Percentiles rank a stretch among this genome's conserved stretches.
phyloP scores from a whole-genome alignment of 2,888 invertebrate species.

The Hoplodrina ambigua region DNA sequence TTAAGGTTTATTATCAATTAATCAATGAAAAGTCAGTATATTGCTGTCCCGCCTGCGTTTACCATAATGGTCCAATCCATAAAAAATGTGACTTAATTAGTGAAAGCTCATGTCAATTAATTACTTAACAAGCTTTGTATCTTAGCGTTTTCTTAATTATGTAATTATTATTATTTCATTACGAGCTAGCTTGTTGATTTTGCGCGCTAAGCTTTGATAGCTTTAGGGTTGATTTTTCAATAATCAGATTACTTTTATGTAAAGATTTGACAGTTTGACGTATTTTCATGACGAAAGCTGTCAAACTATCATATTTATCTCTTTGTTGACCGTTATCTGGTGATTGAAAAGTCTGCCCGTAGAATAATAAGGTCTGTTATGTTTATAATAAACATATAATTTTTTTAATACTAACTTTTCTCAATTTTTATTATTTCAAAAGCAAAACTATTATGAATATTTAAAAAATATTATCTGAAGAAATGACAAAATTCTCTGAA shows the following conservation, averaged over 20 bases:
- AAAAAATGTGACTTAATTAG: conserved; percentile 2
- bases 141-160: background rate
- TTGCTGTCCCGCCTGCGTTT: background rate
- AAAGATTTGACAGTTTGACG: background rate
- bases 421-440: background rate
- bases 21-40: background rate
- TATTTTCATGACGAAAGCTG: background rate
- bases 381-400: background rate
- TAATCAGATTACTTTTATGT: background rate
- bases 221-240: background rate
- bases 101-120: conserved; percentile 22
- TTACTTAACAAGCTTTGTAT: conserved; percentile 31
- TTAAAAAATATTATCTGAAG: background rate
- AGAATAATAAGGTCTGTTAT: background rate
- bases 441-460: background rate
- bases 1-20: background rate
- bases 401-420: conserved; percentile 8
- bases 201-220: conserved; percentile 10
- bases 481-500: conserved; percentile 18
- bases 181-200: background rate
- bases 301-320: background rate
- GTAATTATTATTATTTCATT: too few relatives aligned
- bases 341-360: background rate
- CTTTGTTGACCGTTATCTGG: background rate
- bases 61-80: conserved; percentile 43